Percentiles rank a stretch among this genome's conserved stretches.
Conservation (phyloP, 2,113 vertebrate species). For the Tor tambroides region DNA sequence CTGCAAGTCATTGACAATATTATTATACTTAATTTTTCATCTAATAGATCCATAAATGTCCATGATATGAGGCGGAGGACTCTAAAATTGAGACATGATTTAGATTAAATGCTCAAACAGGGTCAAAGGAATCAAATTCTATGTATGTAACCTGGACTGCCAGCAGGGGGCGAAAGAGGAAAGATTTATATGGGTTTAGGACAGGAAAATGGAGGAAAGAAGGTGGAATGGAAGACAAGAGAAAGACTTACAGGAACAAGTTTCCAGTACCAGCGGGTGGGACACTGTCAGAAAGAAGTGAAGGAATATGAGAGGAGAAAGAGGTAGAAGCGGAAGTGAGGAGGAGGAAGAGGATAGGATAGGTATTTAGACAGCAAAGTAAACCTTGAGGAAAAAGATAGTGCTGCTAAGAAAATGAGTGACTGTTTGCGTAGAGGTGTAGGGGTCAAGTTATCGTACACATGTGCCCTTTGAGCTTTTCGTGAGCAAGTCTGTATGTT, state of each 20-base stretch:
- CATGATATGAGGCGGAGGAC: background rate
- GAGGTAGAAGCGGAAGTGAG: slow-evolving; percentile 25
- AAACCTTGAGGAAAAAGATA: slow-evolving; percentile 10
- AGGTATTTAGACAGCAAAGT: slow-evolving; percentile 20
- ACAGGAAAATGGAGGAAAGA: slow-evolving; percentile 63
- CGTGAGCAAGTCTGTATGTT: background rate
- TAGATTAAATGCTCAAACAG: background rate
- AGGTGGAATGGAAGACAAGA: slow-evolving; percentile 65
- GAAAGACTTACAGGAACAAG: slow-evolving; percentile 83
- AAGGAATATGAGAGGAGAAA: slow-evolving; percentile 50
- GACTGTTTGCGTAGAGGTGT: background rate
- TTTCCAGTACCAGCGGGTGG: slow-evolving; percentile 84
- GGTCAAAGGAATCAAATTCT: background rate
- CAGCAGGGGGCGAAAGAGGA: slow-evolving; percentile 37
- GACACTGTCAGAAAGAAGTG: slow-evolving; percentile 74
- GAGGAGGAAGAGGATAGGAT: slow-evolving; percentile 17
- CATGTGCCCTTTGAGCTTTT: background rate
- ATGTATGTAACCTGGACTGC: background rate
- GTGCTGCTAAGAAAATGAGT: background rate
- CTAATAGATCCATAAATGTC: too few relatives aligned
- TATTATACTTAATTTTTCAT: background rate
- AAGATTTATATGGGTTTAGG: slow-evolving; percentile 60
- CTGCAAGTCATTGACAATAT: background rate
- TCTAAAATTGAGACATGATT: background rate
- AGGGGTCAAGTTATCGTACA: slow-evolving; percentile 13